Conservation (phyloP, 2,113 vertebrate species). For the Stigmatopora nigra region DNA sequence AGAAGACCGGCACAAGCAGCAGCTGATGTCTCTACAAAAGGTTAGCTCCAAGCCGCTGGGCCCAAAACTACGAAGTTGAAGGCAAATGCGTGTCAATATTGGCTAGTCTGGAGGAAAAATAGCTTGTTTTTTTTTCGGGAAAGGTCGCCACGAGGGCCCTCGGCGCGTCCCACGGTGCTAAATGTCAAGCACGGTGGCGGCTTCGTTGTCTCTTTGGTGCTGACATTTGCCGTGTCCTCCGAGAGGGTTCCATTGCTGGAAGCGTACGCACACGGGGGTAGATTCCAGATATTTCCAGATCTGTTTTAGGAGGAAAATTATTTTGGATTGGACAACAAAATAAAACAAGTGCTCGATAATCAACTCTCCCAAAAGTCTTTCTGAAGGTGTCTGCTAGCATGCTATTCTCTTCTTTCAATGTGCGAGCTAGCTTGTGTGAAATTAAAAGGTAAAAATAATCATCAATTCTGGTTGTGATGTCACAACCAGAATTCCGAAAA, state of each 20-base stretch:
- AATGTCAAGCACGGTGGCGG: constrained; percentile 62
- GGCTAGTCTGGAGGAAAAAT: constrained; percentile 4
- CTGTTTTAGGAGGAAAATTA: no score
- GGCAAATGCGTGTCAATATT: constrained; percentile 22
- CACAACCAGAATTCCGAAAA: no score
- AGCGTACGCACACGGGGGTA: background rate
- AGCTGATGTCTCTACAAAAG: constrained; percentile 87
- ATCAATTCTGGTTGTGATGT: no score
- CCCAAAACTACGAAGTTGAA: no score
- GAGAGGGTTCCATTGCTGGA: constrained; percentile 15
- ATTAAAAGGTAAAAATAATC: no score
- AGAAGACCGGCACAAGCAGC: constrained; percentile 87
- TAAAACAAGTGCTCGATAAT: no score
- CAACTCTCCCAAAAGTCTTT: no score
- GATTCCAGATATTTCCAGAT: no score
- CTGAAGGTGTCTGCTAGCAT: no score
- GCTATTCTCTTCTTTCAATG: no score
- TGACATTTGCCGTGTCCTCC: constrained; percentile 57
- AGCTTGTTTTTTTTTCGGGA: constrained; percentile 10
- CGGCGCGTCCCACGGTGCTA: constrained; percentile 37
- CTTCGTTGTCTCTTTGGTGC: constrained; percentile 39
- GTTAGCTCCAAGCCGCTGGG: constrained; percentile 47
- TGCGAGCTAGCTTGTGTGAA: no score
- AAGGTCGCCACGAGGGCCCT: constrained; percentile 51
- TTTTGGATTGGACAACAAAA: background rate